These are phyloP conservation scores for Ptilonorhynchus violaceus DNA, from an alignment of 2,113 vertebrate genomes.

Conservation along the genomic window DNA sequence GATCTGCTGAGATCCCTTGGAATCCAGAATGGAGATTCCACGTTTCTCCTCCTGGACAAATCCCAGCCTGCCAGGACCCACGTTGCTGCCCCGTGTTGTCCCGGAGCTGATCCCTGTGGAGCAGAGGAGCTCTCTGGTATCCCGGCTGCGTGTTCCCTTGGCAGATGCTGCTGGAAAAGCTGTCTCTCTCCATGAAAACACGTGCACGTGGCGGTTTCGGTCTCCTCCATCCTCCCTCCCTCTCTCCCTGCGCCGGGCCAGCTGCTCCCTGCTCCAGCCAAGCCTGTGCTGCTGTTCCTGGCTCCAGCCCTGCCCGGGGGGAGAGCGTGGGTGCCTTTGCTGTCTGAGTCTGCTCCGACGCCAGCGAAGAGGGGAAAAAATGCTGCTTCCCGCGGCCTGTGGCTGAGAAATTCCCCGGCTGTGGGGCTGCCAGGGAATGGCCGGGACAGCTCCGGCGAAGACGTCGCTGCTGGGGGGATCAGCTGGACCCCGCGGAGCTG, in stretches of 20 bases:
- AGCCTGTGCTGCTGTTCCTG: conserved; percentile 28
- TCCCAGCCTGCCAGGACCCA: neutral
- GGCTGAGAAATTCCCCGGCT: conserved; percentile 7
- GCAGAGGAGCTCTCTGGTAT: neutral
- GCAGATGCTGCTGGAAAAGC: conserved; percentile 27
- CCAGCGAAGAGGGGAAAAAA: neutral
- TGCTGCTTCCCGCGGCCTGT: neutral
- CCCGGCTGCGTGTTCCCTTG: neutral
- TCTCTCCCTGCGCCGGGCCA: neutral
- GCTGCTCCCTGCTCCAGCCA: conserved; percentile 42
- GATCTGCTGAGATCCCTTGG: neutral
- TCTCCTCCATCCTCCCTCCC: neutral
- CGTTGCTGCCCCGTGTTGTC: rapidly evolving
- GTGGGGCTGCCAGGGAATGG: neutral
- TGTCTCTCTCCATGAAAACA: neutral
- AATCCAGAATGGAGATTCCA: rapidly evolving
- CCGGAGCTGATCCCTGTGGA: neutral
- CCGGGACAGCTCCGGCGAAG: rapidly evolving
- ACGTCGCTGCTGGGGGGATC: neutral
- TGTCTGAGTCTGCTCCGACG: neutral
- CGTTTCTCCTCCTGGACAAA: neutral
- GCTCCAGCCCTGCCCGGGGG: neutral
- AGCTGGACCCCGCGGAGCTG: rapidly evolving
- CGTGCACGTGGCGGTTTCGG: neutral
- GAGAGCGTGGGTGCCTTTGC: neutral